phyloP scores from a whole-genome alignment of 2,113 vertebrate genomes.

The Hyla sarda region DNA sequence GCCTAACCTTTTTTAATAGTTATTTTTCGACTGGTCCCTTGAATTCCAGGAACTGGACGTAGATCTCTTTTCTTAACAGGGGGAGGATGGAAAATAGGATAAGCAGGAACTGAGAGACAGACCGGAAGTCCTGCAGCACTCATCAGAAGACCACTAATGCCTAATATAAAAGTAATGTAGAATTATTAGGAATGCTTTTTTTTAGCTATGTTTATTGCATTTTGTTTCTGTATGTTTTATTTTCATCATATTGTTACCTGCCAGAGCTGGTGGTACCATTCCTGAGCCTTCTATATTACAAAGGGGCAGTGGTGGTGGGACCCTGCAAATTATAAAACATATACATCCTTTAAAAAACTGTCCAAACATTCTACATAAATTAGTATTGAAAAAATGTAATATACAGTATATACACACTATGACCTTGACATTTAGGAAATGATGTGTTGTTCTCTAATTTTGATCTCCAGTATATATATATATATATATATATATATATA shows the following conservation, averaged over 20 bases:
- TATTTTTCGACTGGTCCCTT: constrained; percentile 36
- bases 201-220: neutral
- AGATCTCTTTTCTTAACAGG: constrained; percentile 39
- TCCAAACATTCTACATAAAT: no score
- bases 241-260: constrained; percentile 17
- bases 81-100: constrained; percentile 20
- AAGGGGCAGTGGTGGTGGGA: constrained; percentile 29
- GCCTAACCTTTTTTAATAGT: constrained; percentile 33
- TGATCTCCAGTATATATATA: no score
- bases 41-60: constrained; percentile 42
- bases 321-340: constrained; percentile 9
- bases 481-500: no score
- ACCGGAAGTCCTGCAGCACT: constrained; percentile 44
- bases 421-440: no score
- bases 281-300: constrained; percentile 47
- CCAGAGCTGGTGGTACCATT: constrained; percentile 32
- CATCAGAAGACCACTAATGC: constrained; percentile 45
- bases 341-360: no score
- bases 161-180: neutral
- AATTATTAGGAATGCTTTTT: neutral
- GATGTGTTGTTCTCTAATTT: no score
- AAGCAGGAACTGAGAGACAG: constrained; percentile 35
- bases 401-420: no score
- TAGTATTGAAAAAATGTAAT: no score
- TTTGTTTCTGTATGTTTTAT: neutral